Conservation (phyloP, 1,140 invertebrate genomes). For the Euglossa dilemma region DNA sequence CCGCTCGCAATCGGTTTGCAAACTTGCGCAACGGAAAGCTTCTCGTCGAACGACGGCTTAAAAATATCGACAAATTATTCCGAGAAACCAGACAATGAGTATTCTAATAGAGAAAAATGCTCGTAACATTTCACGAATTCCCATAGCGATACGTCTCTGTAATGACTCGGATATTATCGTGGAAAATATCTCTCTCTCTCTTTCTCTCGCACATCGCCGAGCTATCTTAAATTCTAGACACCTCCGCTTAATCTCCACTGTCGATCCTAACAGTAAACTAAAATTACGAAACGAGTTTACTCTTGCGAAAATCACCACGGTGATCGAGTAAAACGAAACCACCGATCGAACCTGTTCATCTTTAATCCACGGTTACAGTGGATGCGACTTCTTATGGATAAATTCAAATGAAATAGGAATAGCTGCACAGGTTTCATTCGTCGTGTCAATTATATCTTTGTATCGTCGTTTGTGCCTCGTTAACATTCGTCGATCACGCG, state of each 20-base stretch:
- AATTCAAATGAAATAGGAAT: too few species aligned
- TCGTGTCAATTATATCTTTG: too few species aligned
- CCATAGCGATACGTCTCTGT: neutral
- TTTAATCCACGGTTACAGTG: too few species aligned
- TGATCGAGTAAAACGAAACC: neutral
- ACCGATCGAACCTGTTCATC: neutral
- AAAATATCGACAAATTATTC: neutral
- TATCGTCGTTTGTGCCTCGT: too few species aligned
- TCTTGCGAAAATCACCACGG: neutral
- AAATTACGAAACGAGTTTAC: neutral
- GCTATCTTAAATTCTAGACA: constrained; percentile 4
- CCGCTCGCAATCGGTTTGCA: too few species aligned
- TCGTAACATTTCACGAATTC: neutral
- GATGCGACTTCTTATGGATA: too few species aligned
- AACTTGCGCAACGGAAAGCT: neutral
- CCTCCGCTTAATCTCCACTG: neutral
- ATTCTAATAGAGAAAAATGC: neutral
- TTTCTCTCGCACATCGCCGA: neutral
- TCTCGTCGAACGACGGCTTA: neutral
- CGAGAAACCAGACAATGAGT: neutral
- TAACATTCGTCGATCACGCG: too few species aligned
- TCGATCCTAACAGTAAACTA: neutral
- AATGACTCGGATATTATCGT: neutral
- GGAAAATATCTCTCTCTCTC: too few species aligned
- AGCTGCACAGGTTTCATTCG: too few species aligned